Evolutionary conservation across 2,113 vertebrate genomes (phyloP).

Genomic region (Capra hircus): DNA sequence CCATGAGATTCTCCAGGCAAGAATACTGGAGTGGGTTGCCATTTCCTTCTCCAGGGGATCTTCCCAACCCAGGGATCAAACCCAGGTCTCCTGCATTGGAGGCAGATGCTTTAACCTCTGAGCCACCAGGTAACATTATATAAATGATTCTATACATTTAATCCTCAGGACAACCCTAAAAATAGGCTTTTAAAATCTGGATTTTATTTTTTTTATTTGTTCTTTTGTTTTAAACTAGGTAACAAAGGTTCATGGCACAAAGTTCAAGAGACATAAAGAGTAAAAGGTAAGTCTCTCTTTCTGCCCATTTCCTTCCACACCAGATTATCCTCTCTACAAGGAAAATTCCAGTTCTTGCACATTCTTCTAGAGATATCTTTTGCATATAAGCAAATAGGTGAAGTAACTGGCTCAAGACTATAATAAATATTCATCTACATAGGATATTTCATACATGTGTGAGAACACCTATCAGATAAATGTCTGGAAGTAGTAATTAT

Average conservation of each 20-base stretch:
- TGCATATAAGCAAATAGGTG: neutral
- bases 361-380: neutral
- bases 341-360: neutral
- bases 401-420: neutral
- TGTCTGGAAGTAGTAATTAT: neutral
- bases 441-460: neutral
- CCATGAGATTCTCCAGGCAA: no score
- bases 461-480: neutral
- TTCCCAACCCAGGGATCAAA: no score
- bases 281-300: neutral
- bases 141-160: neutral
- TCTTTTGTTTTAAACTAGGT: conserved; percentile 7
- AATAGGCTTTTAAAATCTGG: neutral
- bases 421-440: neutral
- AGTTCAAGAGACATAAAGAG: neutral
- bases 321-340: neutral
- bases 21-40: no score
- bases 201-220: conserved; percentile 18
- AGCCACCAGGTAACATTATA: neutral
- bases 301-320: neutral
- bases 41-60: no score
- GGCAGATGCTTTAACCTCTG: no score
- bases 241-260: neutral
- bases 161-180: neutral
- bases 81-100: no score